Evolutionary conservation across 2,888 invertebrate species (phyloP), one percentile per base, ranked within the genome.

Genomic region (Amphiduros pacificus): DNA sequence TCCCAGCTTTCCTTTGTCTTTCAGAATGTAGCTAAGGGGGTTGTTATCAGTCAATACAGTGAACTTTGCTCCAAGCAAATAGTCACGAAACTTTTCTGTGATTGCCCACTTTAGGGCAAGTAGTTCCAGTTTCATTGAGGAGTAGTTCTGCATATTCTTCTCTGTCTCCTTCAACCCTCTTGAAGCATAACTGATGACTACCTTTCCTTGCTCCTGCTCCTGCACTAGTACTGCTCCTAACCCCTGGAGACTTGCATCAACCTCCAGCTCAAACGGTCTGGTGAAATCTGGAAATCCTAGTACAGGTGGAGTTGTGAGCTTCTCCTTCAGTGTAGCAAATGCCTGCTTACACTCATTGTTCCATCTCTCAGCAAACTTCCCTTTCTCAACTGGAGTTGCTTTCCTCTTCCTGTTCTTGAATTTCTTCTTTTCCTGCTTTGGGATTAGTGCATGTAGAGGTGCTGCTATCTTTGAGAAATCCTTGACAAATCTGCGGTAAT

Each of bases 161-260:
- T 62, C 54, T 6, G 59, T 28, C 2, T 27, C 14, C 3, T 22
- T 27, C n/a, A 63, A 49, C 2, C 28, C 40, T 20, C 50, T n/a
- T 27, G 58, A 58, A 9, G 20, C 48, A 28, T 63, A 63, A 24
- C 51, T 41, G 2, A 63, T 52, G 11, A 62, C 59, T 17, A 20
- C 14, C 27, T 60, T 48, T 27, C 22, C 17, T 14, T 36, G 26
- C 5, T 55, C 55, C 40, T 63, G 63, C 6, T 24, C 24, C 27
- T 60, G 59, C 2, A 60, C 53, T 20, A 63, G 27, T 17, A 63
- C 60, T 17, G 51, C 54, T 17, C 63, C 60, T 22, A 63, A n/a
- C 2, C 55, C 40, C 5, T 24, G 22, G 2, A 11, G 17, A 51
- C 63, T 60, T 24, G 63, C 55, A 53, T 61, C 57, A n/a, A 41